Conservation (phyloP, 2,888 invertebrate genomes). For the Scaptomyza polygonia region DNA sequence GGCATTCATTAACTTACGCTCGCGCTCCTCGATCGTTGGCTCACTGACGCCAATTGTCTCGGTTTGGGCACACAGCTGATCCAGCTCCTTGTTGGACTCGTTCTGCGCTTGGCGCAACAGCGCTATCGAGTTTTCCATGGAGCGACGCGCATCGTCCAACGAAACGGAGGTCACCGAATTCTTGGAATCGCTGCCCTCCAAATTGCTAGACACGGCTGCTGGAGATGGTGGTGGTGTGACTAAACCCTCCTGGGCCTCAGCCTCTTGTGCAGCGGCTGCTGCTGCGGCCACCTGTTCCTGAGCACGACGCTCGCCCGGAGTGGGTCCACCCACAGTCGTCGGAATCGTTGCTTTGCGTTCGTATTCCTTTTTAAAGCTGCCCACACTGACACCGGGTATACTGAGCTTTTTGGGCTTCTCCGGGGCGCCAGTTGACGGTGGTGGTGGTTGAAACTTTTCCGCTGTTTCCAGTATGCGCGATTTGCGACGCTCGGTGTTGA, state of each 20-base stretch:
- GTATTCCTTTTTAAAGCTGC: conserved; percentile 93
- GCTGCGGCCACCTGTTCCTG: conserved; percentile 78
- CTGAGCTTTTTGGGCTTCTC: conserved; percentile 92
- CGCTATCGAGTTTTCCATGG: conserved; percentile 88
- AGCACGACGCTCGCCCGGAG: conserved; percentile 80
- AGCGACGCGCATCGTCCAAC: conserved; percentile 86
- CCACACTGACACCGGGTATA: conserved; percentile 92
- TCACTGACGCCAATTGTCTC: conserved; percentile 82
- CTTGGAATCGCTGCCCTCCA: conserved; percentile 86
- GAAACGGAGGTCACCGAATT: conserved; percentile 85
- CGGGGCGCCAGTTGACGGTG: conserved; percentile 24
- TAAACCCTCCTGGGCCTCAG: conserved; percentile 57
- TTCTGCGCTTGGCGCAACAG: conserved; percentile 85
- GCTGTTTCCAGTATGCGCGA: conserved; percentile 89
- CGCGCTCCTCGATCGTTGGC: conserved; percentile 82
- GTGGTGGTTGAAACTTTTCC: conserved; percentile 88
- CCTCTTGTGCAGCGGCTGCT: conserved; percentile 65
- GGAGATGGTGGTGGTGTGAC: conserved; percentile 82
- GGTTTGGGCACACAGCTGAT: conserved; percentile 84
- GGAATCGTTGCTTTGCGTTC: conserved; percentile 90
- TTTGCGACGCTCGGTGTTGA: conserved; percentile 86
- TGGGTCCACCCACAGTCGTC: conserved; percentile 82
- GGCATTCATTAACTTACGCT: conserved; percentile 88
- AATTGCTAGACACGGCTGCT: conserved; percentile 39
- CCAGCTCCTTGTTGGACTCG: conserved; percentile 84